A percentile compares a stretch with the other conserved stretches of the same genome.
These are phyloP conservation scores for Deilephila elpenor DNA, from an alignment of 2,888 invertebrate genomes.

Conservation along the genomic window DNA sequence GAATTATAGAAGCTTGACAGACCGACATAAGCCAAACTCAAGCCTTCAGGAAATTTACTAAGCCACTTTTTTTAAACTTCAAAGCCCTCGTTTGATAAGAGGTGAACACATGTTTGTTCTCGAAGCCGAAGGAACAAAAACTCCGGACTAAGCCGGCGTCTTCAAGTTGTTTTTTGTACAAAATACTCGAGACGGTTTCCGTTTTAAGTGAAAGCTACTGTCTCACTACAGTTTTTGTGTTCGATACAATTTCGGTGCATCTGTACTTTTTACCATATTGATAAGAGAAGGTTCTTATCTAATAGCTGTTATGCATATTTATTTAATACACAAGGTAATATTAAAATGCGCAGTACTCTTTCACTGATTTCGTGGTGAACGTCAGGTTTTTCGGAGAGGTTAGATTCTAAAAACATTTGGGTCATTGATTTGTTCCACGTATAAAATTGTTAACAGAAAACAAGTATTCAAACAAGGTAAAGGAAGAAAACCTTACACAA, in stretches of 20 bases:
- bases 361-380: too few species aligned
- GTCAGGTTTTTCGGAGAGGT: too few species aligned
- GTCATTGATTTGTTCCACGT: too few species aligned
- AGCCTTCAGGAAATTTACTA: background rate
- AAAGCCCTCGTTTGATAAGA: background rate
- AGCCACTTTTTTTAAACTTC: background rate
- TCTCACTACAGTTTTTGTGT: background rate
- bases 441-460: too few species aligned
- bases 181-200: conserved; percentile 26
- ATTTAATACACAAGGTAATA: too few species aligned
- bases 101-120: conserved; percentile 9
- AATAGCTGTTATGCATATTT: too few species aligned
- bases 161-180: conserved; percentile 18
- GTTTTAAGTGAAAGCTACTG: conserved; percentile 26
- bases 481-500: too few species aligned
- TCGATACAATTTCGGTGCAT: background rate
- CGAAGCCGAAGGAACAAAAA: conserved; percentile 9
- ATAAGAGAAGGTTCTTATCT: background rate
- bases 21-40: too few species aligned
- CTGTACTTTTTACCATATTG: background rate
- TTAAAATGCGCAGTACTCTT: too few species aligned
- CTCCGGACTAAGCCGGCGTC: conserved; percentile 1
- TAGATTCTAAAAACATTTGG: too few species aligned
- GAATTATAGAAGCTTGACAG: too few species aligned
- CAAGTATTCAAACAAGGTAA: too few species aligned